A percentile compares a stretch with the other conserved stretches of the same genome.
These are phyloP conservation scores for Diaphora mendica DNA, from an alignment of 2,888 invertebrate species.

Conservation along the genomic window DNA sequence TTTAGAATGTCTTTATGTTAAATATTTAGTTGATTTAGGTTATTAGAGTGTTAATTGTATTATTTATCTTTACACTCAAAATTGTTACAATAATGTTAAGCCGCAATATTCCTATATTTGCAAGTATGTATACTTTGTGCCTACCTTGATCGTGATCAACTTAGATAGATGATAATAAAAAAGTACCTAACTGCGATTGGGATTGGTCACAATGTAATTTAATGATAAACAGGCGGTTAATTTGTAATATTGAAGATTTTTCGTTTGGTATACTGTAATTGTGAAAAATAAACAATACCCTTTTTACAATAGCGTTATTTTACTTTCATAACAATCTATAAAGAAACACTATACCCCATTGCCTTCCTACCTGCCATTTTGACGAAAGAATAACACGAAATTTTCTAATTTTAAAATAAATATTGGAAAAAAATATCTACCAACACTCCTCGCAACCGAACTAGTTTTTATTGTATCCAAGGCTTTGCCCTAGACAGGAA, in stretches of 20 bases:
- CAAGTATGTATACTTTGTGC: constrained; percentile 65
- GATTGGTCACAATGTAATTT: constrained; percentile 69
- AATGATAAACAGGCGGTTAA: constrained; percentile 56
- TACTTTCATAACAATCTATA: constrained; percentile 13
- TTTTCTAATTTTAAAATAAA: no score
- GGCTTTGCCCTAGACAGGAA: no score
- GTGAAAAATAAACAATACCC: constrained; percentile 84
- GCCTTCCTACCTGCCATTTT: no score
- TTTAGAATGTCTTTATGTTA: constrained; percentile 81
- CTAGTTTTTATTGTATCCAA: no score
- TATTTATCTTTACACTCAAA: constrained; percentile 84
- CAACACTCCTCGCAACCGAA: no score
- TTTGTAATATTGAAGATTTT: constrained; percentile 74
- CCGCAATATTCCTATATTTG: constrained; percentile 52
- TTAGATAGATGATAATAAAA: constrained; percentile 57
- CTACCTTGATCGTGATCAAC: constrained; percentile 61
- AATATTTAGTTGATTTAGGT: constrained; percentile 84
- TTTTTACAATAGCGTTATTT: constrained; percentile 76
- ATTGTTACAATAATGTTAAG: constrained; percentile 68
- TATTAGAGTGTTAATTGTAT: constrained; percentile 82
- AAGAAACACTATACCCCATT: neutral
- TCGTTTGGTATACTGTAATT: constrained; percentile 79
- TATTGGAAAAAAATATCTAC: no score
- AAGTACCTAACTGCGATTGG: constrained; percentile 61
- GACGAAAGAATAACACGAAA: no score